These are phyloP conservation scores for Antennarius striatus DNA, from an alignment of 2,113 vertebrate species.

Conservation along the genomic window DNA sequence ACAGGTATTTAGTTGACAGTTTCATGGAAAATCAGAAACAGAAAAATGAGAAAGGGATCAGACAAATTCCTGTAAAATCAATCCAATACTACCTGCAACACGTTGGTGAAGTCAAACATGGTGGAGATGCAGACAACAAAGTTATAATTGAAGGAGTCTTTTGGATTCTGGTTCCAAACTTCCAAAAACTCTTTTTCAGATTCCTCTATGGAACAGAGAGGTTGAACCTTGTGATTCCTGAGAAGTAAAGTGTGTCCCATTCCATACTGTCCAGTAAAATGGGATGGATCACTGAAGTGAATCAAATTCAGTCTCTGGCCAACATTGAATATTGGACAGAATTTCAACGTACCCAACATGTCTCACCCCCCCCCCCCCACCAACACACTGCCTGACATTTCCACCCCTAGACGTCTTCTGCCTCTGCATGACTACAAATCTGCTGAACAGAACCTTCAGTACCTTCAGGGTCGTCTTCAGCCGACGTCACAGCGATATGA, in stretches of 20 bases:
- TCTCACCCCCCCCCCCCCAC: too few relatives aligned
- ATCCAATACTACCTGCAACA: conserved; percentile 65
- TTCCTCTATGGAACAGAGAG: not conserved
- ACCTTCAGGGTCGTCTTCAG: not conserved
- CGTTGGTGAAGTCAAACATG: conserved; percentile 77
- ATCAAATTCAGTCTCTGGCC: too few relatives aligned
- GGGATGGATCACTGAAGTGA: too few relatives aligned
- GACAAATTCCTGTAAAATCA: not conserved
- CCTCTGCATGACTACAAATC: not conserved
- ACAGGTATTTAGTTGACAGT: not conserved
- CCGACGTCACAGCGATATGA: conserved; percentile 39
- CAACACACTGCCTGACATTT: too few relatives aligned
- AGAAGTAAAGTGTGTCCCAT: too few relatives aligned
- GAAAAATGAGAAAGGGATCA: too few relatives aligned
- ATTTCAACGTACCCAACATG: too few relatives aligned
- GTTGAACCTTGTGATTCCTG: too few relatives aligned
- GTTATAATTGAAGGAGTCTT: conserved; percentile 41
- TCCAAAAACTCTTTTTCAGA: conserved; percentile 28
- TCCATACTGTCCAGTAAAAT: too few relatives aligned
- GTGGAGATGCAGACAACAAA: conserved; percentile 82
- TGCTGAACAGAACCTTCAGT: not conserved
- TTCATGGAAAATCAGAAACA: not conserved
- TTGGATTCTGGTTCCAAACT: conserved; percentile 68
- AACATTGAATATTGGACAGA: too few relatives aligned
- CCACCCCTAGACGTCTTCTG: not conserved